phyloP scores from a whole-genome alignment of 2,888 invertebrate species.

The Thecophora atra region DNA sequence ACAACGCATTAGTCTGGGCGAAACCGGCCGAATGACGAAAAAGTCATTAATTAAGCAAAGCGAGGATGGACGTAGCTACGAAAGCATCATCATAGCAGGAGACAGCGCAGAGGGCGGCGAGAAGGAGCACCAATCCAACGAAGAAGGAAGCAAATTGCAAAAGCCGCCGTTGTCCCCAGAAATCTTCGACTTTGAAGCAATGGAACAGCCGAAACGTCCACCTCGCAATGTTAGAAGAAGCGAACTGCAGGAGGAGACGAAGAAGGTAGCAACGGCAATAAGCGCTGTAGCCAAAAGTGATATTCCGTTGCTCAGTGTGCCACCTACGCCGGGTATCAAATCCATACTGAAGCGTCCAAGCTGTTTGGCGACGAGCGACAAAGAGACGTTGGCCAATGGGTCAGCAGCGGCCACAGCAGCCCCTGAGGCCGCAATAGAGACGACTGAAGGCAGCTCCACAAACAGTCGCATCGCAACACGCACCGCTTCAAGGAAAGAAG shows the following conservation, averaged over 20 bases:
- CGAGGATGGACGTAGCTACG: slow-evolving; percentile 67
- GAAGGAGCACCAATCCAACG: slow-evolving; percentile 24
- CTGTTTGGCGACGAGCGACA: slow-evolving; percentile 56
- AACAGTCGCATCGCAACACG: slow-evolving; percentile 7
- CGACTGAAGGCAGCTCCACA: slow-evolving; percentile 34
- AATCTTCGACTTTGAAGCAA: not conserved
- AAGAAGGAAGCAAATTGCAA: too few species aligned
- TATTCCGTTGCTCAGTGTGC: slow-evolving; percentile 47
- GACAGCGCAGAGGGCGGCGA: slow-evolving; percentile 25
- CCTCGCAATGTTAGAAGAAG: slow-evolving; percentile 50
- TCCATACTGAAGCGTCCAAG: slow-evolving; percentile 71
- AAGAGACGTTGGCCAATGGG: slow-evolving; percentile 24
- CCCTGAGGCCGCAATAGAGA: slow-evolving; percentile 23
- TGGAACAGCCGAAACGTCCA: slow-evolving; percentile 57
- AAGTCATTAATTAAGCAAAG: slow-evolving; percentile 60
- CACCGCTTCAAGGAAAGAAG: not conserved
- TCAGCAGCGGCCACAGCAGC: slow-evolving; percentile 31
- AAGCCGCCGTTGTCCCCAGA: too few species aligned
- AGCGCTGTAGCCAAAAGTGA: not conserved
- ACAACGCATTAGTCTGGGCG: slow-evolving; percentile 74
- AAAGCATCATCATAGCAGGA: slow-evolving; percentile 58
- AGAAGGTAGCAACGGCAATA: not conserved
- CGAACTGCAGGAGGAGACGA: slow-evolving; percentile 32
- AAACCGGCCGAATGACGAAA: slow-evolving; percentile 60
- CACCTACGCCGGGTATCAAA: slow-evolving; percentile 67